Base-by-base conservation (phyloP, 2,797 vertebrate species). In the Spinibarbus caldwelli region DNA sequence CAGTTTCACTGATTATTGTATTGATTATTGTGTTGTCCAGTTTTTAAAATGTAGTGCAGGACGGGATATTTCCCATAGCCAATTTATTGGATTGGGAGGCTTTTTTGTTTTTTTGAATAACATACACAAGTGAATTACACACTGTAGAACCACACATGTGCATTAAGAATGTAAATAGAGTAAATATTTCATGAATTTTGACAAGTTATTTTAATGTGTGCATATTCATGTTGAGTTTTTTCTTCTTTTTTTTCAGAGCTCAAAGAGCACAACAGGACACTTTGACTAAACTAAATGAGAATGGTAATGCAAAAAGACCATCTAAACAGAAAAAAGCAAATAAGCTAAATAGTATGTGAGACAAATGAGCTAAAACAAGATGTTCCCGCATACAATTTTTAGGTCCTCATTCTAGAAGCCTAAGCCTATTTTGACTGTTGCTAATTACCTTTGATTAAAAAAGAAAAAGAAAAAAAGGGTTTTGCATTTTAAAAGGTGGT, bases 281-380 rank as follows among this genome's bases (percentile, higher is more conserved):
- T 62, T 64, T 73, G 1, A 72, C 54, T 26, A 73, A 64, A 36
- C 14, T 47, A 26, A 73, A 82, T 8, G 80, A 73, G 41, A 72
- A 73, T 12, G 70, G 57, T 12, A 47, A 62, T 19, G 38, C 3
- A 9, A 73, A 31, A 36, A n/a, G 5, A 64, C 11, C n/a, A 59
- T 72, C n/a, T 14, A 45, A 72, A 72, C 68, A 82, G 80, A 72
- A 43, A 72, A 72, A 57, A 29, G 0, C 7, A 34, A 59, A 59
- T 21, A 82, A 82, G 36, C 68, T 43, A 29, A 82, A 72, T 23
- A 82, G 67, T 34, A 71, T 82, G 67, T 82, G 52, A 82, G 11
- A 29, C 10, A 82, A 76, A 54, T 34, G 6, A 76, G 72, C 5
- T 54, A 36, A 54, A 54, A 76, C 26, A 3, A 31, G 26, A 5